A percentile compares a stretch with the other conserved stretches of the same genome.
Evolutionary conservation across 2,888 invertebrate genomes (phyloP).

Genomic region (Drosophila melanosoma): DNA sequence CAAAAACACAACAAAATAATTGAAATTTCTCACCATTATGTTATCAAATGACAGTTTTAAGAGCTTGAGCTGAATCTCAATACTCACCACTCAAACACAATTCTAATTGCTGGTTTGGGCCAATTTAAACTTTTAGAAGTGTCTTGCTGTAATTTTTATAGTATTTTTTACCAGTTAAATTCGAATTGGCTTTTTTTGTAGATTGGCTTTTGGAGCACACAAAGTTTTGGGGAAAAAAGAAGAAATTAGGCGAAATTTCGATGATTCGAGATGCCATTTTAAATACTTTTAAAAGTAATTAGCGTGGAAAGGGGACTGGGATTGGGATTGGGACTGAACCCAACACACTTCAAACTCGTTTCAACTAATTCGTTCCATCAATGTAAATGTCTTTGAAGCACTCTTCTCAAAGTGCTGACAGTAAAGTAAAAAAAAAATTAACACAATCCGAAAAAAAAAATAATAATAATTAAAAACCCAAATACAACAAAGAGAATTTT

Average conservation of each 20-base stretch:
- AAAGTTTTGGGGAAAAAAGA: constrained; percentile 29
- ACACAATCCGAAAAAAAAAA: constrained; percentile 20
- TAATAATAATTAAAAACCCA: not conserved
- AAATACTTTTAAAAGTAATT: constrained; percentile 63
- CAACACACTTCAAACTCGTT: constrained; percentile 29
- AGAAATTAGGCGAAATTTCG: constrained; percentile 48
- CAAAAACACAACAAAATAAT: not conserved
- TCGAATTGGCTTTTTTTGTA: constrained; percentile 3
- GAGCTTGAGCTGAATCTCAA: not conserved
- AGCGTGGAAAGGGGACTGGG: constrained; percentile 10
- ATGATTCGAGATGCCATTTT: constrained; percentile 24
- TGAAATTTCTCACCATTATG: not conserved
- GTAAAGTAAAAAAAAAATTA: constrained; percentile 12
- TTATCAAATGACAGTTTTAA: not conserved
- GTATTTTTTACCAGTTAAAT: not conserved
- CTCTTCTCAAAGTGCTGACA: constrained; percentile 30
- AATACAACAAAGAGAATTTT: not conserved
- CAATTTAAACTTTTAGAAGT: not conserved
- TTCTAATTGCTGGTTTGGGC: not conserved
- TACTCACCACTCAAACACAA: constrained; percentile 27
- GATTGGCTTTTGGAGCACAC: constrained; percentile 8
- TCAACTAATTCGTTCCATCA: constrained; percentile 47
- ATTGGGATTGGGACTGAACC: not conserved
- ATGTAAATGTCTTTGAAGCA: constrained; percentile 24
- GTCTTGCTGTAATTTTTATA: constrained; percentile 11